Evolutionary conservation across 2,888 invertebrate genomes (phyloP).

Genomic region (Cephus spinipes): DNA sequence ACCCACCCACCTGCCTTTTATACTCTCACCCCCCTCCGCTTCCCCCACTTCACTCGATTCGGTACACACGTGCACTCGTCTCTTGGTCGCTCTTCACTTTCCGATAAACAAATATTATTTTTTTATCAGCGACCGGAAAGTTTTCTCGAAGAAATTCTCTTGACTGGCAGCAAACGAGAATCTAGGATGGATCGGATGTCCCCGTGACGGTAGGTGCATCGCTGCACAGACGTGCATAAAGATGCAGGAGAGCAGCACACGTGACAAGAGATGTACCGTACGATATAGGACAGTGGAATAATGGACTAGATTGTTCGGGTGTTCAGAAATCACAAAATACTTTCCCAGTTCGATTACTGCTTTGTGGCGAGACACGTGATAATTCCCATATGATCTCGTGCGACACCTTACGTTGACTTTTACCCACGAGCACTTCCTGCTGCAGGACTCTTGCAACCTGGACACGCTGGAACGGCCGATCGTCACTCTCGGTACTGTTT

Average conservation of each 20-base stretch:
- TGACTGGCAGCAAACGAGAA: not conserved
- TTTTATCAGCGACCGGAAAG: not conserved
- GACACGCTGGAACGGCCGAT: not conserved
- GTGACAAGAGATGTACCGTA: too few relatives aligned
- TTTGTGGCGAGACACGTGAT: not conserved
- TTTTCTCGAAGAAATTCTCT: not conserved
- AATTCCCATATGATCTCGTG: not conserved
- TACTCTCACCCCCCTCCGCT: not conserved
- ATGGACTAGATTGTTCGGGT: not conserved
- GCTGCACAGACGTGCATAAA: not conserved
- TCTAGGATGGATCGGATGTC: not conserved
- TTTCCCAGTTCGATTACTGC: not conserved
- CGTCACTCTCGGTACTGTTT: constrained; percentile 46
- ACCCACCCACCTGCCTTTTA: not conserved
- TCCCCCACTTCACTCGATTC: not conserved
- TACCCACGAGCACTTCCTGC: not conserved
- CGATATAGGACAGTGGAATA: not conserved
- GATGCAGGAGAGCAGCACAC: not conserved
- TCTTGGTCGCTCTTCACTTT: not conserved
- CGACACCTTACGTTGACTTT: not conserved
- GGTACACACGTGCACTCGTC: not conserved
- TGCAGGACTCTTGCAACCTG: not conserved
- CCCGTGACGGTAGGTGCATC: not conserved
- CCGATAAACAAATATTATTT: not conserved
- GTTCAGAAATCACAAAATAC: not conserved